phyloP scores from a whole-genome alignment of 2,888 invertebrate species.

The Belgica antarctica region DNA sequence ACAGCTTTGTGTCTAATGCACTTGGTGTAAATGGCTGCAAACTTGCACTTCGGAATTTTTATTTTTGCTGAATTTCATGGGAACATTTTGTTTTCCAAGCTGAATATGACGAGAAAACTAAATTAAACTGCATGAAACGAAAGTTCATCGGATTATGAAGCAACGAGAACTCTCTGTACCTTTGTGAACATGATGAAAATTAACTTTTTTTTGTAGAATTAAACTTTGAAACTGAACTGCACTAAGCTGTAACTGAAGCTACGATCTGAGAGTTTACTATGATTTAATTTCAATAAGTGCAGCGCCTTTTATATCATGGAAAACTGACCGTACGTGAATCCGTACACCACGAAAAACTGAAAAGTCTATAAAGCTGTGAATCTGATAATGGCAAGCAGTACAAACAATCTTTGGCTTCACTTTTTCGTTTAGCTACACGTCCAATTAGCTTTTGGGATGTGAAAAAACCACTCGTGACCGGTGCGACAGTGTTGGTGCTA shows the following conservation, averaged over 20 bases:
- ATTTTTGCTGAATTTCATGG: too few relatives aligned
- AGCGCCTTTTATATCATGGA: conserved; percentile 28
- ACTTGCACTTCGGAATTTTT: too few relatives aligned
- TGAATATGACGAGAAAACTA: too few relatives aligned
- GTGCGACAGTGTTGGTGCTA: conserved; percentile 4
- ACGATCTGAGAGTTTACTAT: conserved; percentile 35
- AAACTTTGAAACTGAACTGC: conserved; percentile 11
- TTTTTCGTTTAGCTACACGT: conserved; percentile 7
- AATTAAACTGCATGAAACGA: too few relatives aligned
- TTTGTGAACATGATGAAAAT: conserved; percentile 21
- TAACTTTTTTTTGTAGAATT: conserved; percentile 12
- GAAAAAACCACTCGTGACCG: neutral
- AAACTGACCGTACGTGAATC: conserved; percentile 8
- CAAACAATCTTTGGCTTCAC: neutral
- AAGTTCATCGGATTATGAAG: too few relatives aligned
- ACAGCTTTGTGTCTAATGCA: too few relatives aligned
- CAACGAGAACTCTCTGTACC: conserved; percentile 24
- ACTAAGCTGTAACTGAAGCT: neutral
- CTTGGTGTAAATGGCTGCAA: too few relatives aligned
- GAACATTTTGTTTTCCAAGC: too few relatives aligned
- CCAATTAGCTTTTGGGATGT: conserved; percentile 18
- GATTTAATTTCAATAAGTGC: conserved; percentile 38
- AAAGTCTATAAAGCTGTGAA: neutral
- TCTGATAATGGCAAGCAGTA: neutral
- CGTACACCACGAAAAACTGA: conserved; percentile 14